Evolutionary conservation across 2,888 invertebrate genomes (phyloP), one percentile per base, ranked within the genome.

Genomic region (Hirudinaria manillensis): DNA sequence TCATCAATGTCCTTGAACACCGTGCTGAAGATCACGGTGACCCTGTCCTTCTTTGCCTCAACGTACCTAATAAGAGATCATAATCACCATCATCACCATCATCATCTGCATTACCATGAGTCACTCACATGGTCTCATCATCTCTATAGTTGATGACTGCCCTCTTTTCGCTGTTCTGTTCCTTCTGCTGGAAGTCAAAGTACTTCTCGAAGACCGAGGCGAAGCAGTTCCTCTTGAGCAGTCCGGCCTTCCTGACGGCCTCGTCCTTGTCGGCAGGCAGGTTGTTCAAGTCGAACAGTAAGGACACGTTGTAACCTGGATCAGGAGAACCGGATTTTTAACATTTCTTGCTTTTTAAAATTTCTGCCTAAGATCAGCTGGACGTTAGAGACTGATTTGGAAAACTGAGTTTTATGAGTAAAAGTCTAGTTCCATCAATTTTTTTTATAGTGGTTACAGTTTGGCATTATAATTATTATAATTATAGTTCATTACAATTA

Each of bases 161-260:
- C 81, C 94, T 89, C 86, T 94, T 92, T 82, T 94, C 92, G 38
- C 92, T 91, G 82, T 92, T 91, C 83, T 93, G 91, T 0, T 94
- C 96, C 81, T 91, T 90, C 85, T 95, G 94, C 88, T 99, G 97
- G 86, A 93, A 93, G 85, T 96, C 92, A 87, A 99, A 99, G 88
- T 99, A 99, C 85, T 98, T 97, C 92, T 99, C 97, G 87, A 99
- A 99, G 77, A 99, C 97, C 24, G 97, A 96, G 68, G 98, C 98
- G 87, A 99, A 99, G 87, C 99, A 99, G 88, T 99, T 94, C 83
- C 98, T 89, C 87, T 99, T 99, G 78, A 99, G 87, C 75, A 96
- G 89, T 29, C 96, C 94, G 80, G 96, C 91, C 87, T 93, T 94
- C 86, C 92, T 92, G 80, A 96, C 93, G 81, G 93, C 85, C 78